Percentiles rank a stretch among this genome's conserved stretches.
phyloP scores from a whole-genome alignment of 2,797 vertebrate genomes.

The Nyctalus aviator region DNA sequence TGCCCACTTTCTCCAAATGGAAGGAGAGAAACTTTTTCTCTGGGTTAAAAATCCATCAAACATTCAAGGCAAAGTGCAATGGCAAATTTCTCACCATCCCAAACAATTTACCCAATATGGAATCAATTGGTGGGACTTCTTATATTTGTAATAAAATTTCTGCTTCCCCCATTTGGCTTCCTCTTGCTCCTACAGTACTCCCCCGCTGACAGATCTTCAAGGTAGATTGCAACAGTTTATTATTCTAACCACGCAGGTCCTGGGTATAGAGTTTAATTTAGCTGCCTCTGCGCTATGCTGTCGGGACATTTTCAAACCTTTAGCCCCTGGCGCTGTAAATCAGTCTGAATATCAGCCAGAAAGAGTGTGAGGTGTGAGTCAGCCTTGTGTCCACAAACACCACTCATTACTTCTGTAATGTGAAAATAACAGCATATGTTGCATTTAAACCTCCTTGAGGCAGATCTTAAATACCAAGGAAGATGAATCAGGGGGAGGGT shows the following conservation, averaged over 20 bases:
- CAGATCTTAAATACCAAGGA: slow-evolving; percentile 12
- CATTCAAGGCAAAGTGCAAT: slow-evolving; percentile 15
- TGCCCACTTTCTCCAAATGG: slow-evolving; percentile 20
- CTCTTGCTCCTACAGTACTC: not conserved
- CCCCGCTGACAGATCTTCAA: not conserved
- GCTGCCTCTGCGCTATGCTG: not conserved
- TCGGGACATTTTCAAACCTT: slow-evolving; percentile 61
- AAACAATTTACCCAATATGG: not conserved
- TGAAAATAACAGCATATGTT: not conserved
- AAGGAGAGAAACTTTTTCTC: not conserved
- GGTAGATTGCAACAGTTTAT: not conserved
- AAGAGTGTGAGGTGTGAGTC: slow-evolving; percentile 26
- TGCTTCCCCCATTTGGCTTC: not conserved
- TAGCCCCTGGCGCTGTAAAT: slow-evolving; percentile 38
- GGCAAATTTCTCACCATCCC: slow-evolving; percentile 4
- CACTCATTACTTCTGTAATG: slow-evolving; percentile 27
- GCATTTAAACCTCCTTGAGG: not conserved
- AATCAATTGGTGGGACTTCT: not conserved
- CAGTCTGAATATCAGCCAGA: slow-evolving; percentile 63
- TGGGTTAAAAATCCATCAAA: slow-evolving; percentile 15
- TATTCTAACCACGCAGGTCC: slow-evolving; percentile 43
- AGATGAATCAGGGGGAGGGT: not conserved
- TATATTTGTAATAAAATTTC: not conserved
- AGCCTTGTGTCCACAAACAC: slow-evolving; percentile 32
- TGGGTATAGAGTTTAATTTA: slow-evolving; percentile 64